Evolutionary conservation across 2,888 invertebrate species (phyloP).

Genomic region (Eupithecia pulchellata): DNA sequence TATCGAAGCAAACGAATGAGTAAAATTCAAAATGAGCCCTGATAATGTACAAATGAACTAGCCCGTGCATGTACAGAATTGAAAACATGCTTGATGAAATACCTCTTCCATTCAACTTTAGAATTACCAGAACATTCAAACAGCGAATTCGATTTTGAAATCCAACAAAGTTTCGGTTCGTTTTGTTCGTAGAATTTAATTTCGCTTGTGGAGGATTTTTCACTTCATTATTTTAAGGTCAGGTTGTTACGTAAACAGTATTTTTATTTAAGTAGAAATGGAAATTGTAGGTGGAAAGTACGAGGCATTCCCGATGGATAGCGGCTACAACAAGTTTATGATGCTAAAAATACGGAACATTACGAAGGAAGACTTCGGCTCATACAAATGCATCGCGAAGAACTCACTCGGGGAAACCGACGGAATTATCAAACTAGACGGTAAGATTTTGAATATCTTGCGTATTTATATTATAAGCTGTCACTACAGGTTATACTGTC

Average conservation of each 20-base stretch:
- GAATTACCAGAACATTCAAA: slow-evolving; percentile 41
- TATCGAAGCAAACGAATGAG: slow-evolving; percentile 55
- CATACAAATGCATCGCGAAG: slow-evolving; percentile 96
- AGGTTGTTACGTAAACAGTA: slow-evolving; percentile 56
- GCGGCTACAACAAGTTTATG: slow-evolving; percentile 96
- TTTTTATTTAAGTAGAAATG: slow-evolving; percentile 86
- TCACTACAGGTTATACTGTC: no score
- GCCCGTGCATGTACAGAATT: slow-evolving; percentile 54
- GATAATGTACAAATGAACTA: slow-evolving; percentile 52
- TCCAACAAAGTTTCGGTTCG: slow-evolving; percentile 35
- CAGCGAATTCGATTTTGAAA: slow-evolving; percentile 45
- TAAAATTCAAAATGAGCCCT: slow-evolving; percentile 42
- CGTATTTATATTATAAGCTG: background rate
- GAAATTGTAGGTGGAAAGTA: slow-evolving; percentile 94
- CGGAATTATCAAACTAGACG: slow-evolving; percentile 95
- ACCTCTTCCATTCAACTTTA: slow-evolving; percentile 43
- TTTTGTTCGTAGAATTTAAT: slow-evolving; percentile 39
- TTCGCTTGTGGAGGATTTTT: slow-evolving; percentile 30
- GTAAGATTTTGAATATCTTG: slow-evolving; percentile 71
- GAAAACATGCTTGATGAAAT: slow-evolving; percentile 62
- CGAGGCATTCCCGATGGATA: slow-evolving; percentile 94
- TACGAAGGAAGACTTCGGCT: slow-evolving; percentile 92
- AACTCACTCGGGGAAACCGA: slow-evolving; percentile 96
- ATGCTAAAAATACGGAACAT: slow-evolving; percentile 95
- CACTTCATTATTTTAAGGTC: slow-evolving; percentile 26